Base-by-base conservation (phyloP, 2,888 invertebrate genomes). In the Drosophila demipolita region DNA sequence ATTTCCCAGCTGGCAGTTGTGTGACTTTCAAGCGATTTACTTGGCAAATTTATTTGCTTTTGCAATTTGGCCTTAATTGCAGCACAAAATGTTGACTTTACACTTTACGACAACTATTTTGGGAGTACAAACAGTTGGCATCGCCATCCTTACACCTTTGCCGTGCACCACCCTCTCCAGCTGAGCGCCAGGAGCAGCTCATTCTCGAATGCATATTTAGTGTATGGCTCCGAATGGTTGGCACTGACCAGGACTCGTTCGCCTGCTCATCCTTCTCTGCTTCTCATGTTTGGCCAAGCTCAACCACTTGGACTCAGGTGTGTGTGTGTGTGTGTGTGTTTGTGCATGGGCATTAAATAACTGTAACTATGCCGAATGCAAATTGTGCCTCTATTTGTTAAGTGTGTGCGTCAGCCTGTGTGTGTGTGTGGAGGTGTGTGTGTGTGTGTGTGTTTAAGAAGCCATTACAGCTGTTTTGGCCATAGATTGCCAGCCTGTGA, bases 31-130 rank as follows among this genome's bases (percentile, higher is more conserved):
- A 72, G 63, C 79, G 75, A 81, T 78, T 81, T 81, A 70, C 79
- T 81, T 81, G 68, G 64, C 55, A 80, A 81, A 84, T 86, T 83
- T 86, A 80, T 82, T 83, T 77, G 77, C 69, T 59, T 81, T 81
- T 69, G 76, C 78, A 81, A 79, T 81, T 81, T 81, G 71, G 76
- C 82, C 77, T 86, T 86, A 86, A 86, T 86, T 86, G 88, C 84
- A 74, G 66, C 80, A 80, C 84, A 82, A 88, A 86, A 83, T 88
- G 80, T 86, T 86, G 82, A 88, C 80, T 88, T 88, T 82, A 83
- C 87, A 80, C 83, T 88, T 74, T 80, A 72, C 74, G 73, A 76
- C 78, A 81, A 70, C 65, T 73, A 77, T 80, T 76, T 76, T 50
- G 73, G 79, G 55, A 50, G 66, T 54, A 61, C 52, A 69, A 63